These are phyloP conservation scores for Scleropages formosus DNA, from an alignment of 2,797 vertebrate genomes.

Conservation along the genomic window DNA sequence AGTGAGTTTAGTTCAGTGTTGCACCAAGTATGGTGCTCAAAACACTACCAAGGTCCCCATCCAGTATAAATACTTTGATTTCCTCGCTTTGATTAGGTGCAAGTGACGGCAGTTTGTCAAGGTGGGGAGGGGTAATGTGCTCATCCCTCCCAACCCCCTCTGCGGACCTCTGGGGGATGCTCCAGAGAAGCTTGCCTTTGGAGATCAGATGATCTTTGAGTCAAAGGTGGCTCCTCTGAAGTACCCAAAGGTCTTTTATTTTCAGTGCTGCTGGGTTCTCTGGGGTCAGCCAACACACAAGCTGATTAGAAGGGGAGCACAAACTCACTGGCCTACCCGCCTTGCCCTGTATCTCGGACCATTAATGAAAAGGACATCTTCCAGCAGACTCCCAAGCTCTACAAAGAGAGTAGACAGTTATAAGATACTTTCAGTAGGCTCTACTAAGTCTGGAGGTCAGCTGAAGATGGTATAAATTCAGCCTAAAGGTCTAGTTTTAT, in stretches of 20 bases:
- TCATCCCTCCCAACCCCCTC: background rate
- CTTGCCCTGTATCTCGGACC: background rate
- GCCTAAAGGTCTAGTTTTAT: background rate
- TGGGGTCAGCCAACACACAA: background rate
- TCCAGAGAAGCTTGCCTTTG: background rate
- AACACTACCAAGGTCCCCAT: background rate
- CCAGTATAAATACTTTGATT: background rate
- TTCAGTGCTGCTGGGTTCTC: background rate
- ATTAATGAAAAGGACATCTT: slow-evolving; percentile 17
- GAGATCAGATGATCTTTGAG: slow-evolving; percentile 20
- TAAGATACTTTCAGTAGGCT: background rate
- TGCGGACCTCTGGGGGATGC: background rate
- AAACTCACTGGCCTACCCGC: background rate
- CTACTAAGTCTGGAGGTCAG: background rate
- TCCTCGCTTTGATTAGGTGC: background rate
- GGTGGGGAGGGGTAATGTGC: background rate
- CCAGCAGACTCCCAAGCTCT: background rate
- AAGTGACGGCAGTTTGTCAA: background rate
- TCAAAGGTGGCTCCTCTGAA: slow-evolving; percentile 4
- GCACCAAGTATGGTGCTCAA: background rate
- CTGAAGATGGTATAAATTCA: background rate
- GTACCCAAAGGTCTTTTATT: slow-evolving; percentile 9
- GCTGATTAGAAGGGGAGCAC: background rate
- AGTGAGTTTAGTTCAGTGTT: background rate
- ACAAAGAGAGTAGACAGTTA: background rate